Evolutionary conservation across 2,113 vertebrate genomes (phyloP).

Genomic region (Erythrocebus patas): DNA sequence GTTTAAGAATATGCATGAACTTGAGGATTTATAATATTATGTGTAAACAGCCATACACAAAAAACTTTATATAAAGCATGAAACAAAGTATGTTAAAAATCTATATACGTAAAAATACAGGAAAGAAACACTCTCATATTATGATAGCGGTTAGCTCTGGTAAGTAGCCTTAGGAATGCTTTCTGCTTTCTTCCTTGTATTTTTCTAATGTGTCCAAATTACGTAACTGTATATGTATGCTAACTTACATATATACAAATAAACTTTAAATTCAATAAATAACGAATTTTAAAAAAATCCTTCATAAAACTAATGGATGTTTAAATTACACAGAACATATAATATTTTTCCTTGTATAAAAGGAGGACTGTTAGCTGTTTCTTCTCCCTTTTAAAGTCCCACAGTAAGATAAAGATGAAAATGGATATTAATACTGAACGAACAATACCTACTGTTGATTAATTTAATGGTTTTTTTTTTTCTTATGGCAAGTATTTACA

Average conservation of each 20-base stretch:
- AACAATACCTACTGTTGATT: background rate
- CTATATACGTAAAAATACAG: background rate
- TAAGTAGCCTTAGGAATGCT: fast-evolving
- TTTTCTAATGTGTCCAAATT: background rate
- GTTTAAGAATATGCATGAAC: background rate
- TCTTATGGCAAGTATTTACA: background rate
- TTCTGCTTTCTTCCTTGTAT: background rate
- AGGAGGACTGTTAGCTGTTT: no score
- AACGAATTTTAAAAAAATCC: background rate
- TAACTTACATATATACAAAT: background rate
- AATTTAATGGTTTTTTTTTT: background rate
- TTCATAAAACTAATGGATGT: background rate
- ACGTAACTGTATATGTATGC: background rate
- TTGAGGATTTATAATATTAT: background rate
- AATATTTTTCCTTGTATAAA: background rate
- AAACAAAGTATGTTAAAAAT: background rate
- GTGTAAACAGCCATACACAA: background rate
- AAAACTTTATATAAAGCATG: background rate
- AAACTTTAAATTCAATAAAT: background rate
- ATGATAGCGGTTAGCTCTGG: background rate
- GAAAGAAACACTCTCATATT: background rate
- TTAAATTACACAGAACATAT: background rate
- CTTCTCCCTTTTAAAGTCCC: background rate
- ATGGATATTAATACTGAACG: no score
- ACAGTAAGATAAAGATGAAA: background rate